Base-by-base conservation (phyloP, 53 echinoderm and acorn worm species). In the Paelopatides confundens region DNA sequence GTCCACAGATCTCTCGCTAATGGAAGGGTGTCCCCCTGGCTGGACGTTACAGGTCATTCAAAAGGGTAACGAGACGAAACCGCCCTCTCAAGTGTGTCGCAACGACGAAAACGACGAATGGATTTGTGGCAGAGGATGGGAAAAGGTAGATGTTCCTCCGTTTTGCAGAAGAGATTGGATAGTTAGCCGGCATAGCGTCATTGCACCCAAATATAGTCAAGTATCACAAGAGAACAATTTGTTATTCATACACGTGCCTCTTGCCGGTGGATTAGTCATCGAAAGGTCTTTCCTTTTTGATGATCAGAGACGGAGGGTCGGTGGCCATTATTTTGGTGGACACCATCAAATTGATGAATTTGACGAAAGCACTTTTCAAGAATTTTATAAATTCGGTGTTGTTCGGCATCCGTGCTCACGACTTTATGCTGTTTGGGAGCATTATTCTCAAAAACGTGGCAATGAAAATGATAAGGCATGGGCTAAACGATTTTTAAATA, bases 241-340 rank as follows among this genome's bases (percentile, higher is more conserved):
- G 9, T 27, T 77, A 10, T 77, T 77, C 30, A 77, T 77, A 6
- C 48, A 47, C 27, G 27, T 48, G 10, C 49, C 77, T 5, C 21
- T 26, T 9, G 31, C 77, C 8, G 77, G 31, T 5, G 49, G 51
- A 1, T 10, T 14, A 3, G 17, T 27, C 27, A 77, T 50, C 27
- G 77, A 77, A 51, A 47, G 26, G 12, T 77, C 77, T 24, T 77
- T 49, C 32, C 77, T 77, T 77, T 77, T 77, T 31, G 48, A 51
- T 14, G 51, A 50, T 10, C 10, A 31, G 26, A 24, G 77, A 26
- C 31, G 43, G 29, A 21, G 5, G 21, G 3, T 21, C 6, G 18
- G 32, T 13, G 58, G 58, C 6, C 58, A 58, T 21, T 4, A 15
- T 21, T 0, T 58, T 18, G 58, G 26, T 18, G 58, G 58, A 58